Evolutionary conservation across 2,888 invertebrate genomes (phyloP), one percentile per base, ranked within the genome.

Genomic region (Cheilosia urbana): DNA sequence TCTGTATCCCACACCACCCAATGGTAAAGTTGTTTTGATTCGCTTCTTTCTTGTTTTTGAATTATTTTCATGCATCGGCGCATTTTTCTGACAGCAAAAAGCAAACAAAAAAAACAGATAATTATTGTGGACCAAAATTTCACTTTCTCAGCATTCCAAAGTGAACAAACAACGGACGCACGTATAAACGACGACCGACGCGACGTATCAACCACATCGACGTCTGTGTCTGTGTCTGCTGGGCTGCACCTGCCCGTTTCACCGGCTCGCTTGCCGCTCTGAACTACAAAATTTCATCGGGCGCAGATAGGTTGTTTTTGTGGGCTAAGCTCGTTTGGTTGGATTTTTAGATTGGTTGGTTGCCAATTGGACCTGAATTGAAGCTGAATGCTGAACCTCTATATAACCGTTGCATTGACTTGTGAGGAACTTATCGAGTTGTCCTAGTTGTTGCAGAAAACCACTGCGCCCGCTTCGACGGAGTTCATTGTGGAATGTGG

Each of bases 71-170:
- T 66, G 80, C 81, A 71, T 85, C 60, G 62, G 15, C 11, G 71
- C 30, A 62, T 76, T 81, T 84, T 80, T 57, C 76, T 58, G 60
- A 71, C 84, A 76, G 58, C 62, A 60, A 42, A 6, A 34, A 63
- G 19, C 45, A 40, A 71, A 69, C 58, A 69, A 69, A 47, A 60
- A 62, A 73, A 53, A 24, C 71, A 27, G 63, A 66, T 66, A 80
- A 85, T 76, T 75, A 27, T 79, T 76, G 65, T 85, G 80, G 84
- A 85, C 81, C 81, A 76, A 85, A 80, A 72, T 85, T 85, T 85
- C 84, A 85, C 84, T 85, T 85, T 85, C 81, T 76, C 80, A 76
- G 71, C 80, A 85, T 81, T 81, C 84, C 84, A 81, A 71, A 55
- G 84, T 55, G 66, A 80, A 71, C 65, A 66, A 72, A 47, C 75